Evolutionary conservation across 1,140 invertebrate species (phyloP), one percentile per base, ranked within the genome.

Genomic region (Ceratina calcarata): DNA sequence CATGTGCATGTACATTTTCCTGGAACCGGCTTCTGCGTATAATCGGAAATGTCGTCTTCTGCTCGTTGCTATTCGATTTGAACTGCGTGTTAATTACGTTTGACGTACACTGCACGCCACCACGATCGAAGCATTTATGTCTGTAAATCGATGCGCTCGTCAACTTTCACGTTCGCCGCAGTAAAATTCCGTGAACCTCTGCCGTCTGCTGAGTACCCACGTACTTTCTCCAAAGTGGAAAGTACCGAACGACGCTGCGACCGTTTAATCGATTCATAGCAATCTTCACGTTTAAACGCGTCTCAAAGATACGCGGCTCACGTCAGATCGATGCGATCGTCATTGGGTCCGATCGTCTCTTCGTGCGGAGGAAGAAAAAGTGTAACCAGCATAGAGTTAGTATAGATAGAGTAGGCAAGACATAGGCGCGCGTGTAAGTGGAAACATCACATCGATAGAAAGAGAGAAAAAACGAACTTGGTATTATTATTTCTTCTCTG

Each of bases 181-280:
- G 32, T 37, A 37, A 37, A 37, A 51, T 24, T 49, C 37, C 2
- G 49, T 61, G 45, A 61, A 60, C 15, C 37, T 18, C 7, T 24
- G 15, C 37, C 22, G 1, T 8, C 71, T 6, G 32, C 32, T 37
- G n/a, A n/a, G n/a, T 37, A 6, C 32, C 32, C 32, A 6, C 13
- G 60, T 76, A 55, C 79, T 83, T 83, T 83, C 81, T 71, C 81
- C 45, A 53, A 81, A 76, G 55, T 71, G 70, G 78, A 81, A 81
- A 83, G 81, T 78, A 32, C 13, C 49, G 62, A 64, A 65, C 45
- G 58, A 68, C 57, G 22, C n/a, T 37, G 32, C 6, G 32, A 37
- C 53, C 12, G 53, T 18, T 66, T 49, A 22, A 51, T 24, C 24
- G 24, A 20, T 10, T 1, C 32, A 15, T 20, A 13, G 16, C 24